Conservation (phyloP, 2,113 vertebrate genomes). For the Hirundichthys speculiger region DNA sequence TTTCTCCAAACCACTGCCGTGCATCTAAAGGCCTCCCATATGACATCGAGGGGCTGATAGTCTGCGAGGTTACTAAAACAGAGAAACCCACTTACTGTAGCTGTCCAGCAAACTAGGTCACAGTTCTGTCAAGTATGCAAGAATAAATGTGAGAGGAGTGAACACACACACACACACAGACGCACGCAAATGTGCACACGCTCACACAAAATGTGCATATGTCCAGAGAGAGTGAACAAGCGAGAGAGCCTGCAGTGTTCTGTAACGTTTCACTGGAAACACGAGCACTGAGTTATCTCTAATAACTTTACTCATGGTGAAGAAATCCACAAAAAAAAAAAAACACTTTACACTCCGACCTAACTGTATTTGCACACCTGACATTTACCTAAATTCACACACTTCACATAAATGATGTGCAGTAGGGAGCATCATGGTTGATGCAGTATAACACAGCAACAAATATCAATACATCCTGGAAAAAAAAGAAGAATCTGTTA, state of each 20-base stretch:
- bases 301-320: slow-evolving; percentile 65
- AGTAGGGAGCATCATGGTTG: background rate
- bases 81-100: slow-evolving; percentile 79
- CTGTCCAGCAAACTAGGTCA: slow-evolving; percentile 81
- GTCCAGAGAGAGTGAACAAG: slow-evolving; percentile 34
- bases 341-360: slow-evolving; percentile 12
- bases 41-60: slow-evolving; percentile 40
- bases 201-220: slow-evolving; percentile 40
- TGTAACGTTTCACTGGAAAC: slow-evolving; percentile 49
- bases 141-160: slow-evolving; percentile 69
- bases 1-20: slow-evolving; percentile 18
- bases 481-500: background rate
- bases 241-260: slow-evolving; percentile 45
- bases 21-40: slow-evolving; percentile 49
- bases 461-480: background rate
- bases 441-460: background rate
- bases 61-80: slow-evolving; percentile 68
- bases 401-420: slow-evolving; percentile 1
- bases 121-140: slow-evolving; percentile 81
- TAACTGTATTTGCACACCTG: slow-evolving; percentile 25
- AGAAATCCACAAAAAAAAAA: slow-evolving; percentile 43
- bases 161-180: slow-evolving; percentile 34
- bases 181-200: slow-evolving; percentile 21
- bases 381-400: background rate
- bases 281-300: slow-evolving; percentile 64